Percentiles rank a stretch among this genome's conserved stretches.
Conservation (phyloP, 2,797 vertebrate genomes). For the Sebastes minor region DNA sequence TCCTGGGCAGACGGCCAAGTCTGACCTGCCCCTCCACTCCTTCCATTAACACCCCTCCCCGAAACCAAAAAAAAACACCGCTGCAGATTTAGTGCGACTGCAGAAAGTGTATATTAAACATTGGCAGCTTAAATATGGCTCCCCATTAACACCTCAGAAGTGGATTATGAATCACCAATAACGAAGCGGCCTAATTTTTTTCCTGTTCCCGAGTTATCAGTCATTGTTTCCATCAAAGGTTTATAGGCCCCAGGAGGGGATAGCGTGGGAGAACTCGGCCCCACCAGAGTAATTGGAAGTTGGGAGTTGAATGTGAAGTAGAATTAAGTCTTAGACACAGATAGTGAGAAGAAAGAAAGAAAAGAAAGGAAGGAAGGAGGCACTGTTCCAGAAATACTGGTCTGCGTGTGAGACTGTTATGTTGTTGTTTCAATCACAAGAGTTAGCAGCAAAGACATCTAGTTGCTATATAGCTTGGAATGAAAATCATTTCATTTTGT, state of each 20-base stretch:
- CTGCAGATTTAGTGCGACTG: slow-evolving; percentile 67
- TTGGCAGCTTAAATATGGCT: slow-evolving; percentile 68
- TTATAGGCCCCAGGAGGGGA: slow-evolving; percentile 52
- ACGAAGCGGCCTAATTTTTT: slow-evolving; percentile 49
- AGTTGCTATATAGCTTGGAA: not conserved
- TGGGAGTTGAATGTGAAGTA: slow-evolving; percentile 38
- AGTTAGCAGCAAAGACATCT: not conserved
- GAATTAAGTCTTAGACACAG: slow-evolving; percentile 28
- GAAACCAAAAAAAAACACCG: not conserved
- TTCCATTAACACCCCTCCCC: slow-evolving; percentile 45
- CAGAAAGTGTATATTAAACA: slow-evolving; percentile 70
- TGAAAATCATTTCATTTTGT: not conserved
- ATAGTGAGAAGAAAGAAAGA: not conserved
- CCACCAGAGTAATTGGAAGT: slow-evolving; percentile 34
- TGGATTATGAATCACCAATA: slow-evolving; percentile 73
- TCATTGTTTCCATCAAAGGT: slow-evolving; percentile 67
- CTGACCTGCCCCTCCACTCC: slow-evolving; percentile 22
- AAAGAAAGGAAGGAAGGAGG: not conserved
- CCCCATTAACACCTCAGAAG: slow-evolving; percentile 68
- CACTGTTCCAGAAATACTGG: not conserved
- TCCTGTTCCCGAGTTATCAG: slow-evolving; percentile 60
- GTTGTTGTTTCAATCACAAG: not conserved
- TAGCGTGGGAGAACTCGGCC: not conserved
- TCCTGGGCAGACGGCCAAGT: slow-evolving; percentile 62
- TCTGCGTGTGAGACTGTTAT: not conserved